phyloP scores from a whole-genome alignment of 2,888 invertebrate species.

The Gandaritis pyraliata region DNA sequence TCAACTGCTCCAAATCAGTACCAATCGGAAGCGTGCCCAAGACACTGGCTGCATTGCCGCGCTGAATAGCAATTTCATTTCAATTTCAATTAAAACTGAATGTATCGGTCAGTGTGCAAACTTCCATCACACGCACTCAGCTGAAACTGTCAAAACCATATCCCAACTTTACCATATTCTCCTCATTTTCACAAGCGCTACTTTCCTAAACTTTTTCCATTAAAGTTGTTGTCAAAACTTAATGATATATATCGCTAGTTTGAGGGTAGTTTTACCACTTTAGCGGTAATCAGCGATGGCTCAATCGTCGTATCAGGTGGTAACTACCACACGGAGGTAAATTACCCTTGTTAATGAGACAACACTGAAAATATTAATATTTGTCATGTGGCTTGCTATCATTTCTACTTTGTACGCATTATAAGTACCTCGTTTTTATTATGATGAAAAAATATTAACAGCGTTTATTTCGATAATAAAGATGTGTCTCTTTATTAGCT shows the following conservation, averaged over 20 bases:
- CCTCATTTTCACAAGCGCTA: slow-evolving; percentile 51
- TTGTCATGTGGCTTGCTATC: too few relatives aligned
- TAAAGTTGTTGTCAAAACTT: slow-evolving; percentile 65
- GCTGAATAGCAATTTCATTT: too few relatives aligned
- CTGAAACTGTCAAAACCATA: slow-evolving; percentile 29
- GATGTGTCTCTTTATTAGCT: too few relatives aligned
- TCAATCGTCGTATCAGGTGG: slow-evolving; percentile 42
- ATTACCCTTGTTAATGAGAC: slow-evolving; percentile 32
- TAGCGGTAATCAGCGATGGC: slow-evolving; percentile 40
- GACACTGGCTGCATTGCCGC: too few relatives aligned
- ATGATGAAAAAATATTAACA: too few relatives aligned
- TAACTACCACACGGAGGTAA: slow-evolving; percentile 36
- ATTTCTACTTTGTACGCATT: too few relatives aligned
- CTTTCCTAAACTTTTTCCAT: slow-evolving; percentile 67
- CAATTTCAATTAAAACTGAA: too few relatives aligned
- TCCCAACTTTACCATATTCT: slow-evolving; percentile 23
- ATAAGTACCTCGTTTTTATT: too few relatives aligned
- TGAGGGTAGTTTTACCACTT: slow-evolving; percentile 54
- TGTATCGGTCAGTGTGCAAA: too few relatives aligned
- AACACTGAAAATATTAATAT: neutral
- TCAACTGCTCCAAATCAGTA: too few relatives aligned
- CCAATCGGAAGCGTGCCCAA: too few relatives aligned
- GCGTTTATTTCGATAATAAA: too few relatives aligned
- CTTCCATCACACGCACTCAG: neutral
- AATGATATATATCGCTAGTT: slow-evolving; percentile 67